These are phyloP conservation scores for Leuciscus waleckii DNA, from an alignment of 2,797 vertebrate genomes.

Conservation along the genomic window DNA sequence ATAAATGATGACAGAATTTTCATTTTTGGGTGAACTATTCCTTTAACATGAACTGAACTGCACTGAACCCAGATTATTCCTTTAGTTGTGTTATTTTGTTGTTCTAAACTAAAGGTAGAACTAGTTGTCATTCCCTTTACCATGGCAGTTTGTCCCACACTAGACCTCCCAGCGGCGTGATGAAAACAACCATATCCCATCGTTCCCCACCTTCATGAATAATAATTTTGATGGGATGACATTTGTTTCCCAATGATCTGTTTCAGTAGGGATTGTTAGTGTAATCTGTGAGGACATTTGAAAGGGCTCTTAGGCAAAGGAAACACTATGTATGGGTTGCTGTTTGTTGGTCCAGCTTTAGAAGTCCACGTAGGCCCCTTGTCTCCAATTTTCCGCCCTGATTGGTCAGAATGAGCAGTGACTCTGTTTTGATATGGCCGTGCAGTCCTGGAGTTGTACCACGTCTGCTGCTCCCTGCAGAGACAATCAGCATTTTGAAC, in stretches of 20 bases:
- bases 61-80: background rate
- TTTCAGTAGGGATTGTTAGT: constrained; percentile 81
- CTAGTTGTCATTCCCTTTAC: background rate
- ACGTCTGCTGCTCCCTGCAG: constrained; percentile 58
- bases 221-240: constrained; percentile 78
- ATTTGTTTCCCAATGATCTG: constrained; percentile 75
- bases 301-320: constrained; percentile 79
- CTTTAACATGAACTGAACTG: too few species aligned
- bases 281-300: constrained; percentile 78
- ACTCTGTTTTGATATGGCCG: constrained; percentile 81
- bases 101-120: background rate
- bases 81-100: background rate
- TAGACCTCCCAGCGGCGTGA: background rate
- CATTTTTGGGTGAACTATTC: too few species aligned
- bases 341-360: constrained; percentile 69
- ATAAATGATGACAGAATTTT: too few species aligned
- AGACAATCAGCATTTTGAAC: constrained; percentile 58
- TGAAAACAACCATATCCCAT: constrained; percentile 66
- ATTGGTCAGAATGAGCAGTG: constrained; percentile 91
- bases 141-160: background rate
- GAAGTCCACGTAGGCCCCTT: constrained; percentile 80
- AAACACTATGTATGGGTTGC: constrained; percentile 73
- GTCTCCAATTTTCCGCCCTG: constrained; percentile 98
- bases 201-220: constrained; percentile 79
- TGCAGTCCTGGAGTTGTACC: constrained; percentile 70